Evolutionary conservation across 2,888 invertebrate genomes (phyloP).

Genomic region (Heliconius aoede): DNA sequence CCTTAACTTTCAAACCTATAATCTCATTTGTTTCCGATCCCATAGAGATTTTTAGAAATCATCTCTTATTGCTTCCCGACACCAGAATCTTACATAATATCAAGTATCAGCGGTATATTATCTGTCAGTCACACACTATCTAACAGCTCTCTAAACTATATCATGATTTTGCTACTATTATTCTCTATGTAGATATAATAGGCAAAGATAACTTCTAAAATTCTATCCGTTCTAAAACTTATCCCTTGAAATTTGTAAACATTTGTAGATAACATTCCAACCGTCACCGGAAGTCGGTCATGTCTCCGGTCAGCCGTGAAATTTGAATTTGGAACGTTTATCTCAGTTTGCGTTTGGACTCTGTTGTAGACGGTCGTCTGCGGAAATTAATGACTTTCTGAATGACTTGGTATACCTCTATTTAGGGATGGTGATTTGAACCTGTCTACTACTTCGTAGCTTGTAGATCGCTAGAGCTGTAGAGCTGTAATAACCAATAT

Average conservation of each 20-base stretch:
- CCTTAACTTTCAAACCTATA: no score
- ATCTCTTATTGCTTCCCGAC: no score
- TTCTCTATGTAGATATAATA: not conserved
- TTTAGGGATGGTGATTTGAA: not conserved
- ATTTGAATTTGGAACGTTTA: slow-evolving; percentile 80
- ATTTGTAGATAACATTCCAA: slow-evolving; percentile 18
- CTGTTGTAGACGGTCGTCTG: slow-evolving; percentile 64
- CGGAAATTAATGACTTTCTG: slow-evolving; percentile 63
- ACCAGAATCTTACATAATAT: no score
- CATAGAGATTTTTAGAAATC: no score
- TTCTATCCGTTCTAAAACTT: not conserved
- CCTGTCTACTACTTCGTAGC: not conserved
- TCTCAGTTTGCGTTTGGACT: slow-evolving; percentile 67
- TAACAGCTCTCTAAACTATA: no score
- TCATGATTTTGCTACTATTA: not conserved
- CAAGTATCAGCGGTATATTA: no score
- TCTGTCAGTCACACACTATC: no score
- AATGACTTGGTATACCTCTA: not conserved
- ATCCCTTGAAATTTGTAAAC: slow-evolving; percentile 15
- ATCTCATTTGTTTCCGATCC: no score
- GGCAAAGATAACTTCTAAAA: not conserved
- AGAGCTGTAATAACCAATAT: not conserved
- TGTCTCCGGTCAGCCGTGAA: slow-evolving; percentile 79
- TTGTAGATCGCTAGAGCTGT: not conserved
- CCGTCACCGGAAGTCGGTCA: slow-evolving; percentile 62